phyloP scores from a whole-genome alignment of 2,888 invertebrate genomes.

The Alentia gelatinosa region DNA sequence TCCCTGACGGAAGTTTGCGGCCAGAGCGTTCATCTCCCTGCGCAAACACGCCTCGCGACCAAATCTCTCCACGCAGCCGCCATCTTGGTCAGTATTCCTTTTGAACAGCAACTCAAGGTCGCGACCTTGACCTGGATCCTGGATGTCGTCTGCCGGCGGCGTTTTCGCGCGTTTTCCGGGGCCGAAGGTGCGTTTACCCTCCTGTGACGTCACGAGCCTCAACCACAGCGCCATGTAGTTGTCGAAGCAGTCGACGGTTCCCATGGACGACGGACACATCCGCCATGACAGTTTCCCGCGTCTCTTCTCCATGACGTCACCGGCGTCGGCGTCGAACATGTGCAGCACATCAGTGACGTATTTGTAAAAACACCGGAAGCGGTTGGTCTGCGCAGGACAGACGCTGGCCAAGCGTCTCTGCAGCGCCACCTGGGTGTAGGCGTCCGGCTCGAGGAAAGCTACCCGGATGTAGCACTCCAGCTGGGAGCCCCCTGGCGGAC shows the following conservation, averaged over 20 bases:
- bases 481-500: neutral
- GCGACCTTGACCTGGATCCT: neutral
- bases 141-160: neutral
- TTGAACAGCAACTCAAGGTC: neutral
- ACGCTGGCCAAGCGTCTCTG: neutral
- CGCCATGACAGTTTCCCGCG: neutral
- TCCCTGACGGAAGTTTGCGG: neutral
- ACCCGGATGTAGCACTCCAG: neutral
- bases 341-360: neutral
- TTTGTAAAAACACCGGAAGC: neutral
- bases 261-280: neutral
- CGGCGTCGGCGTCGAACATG: neutral
- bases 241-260: slow-evolving; percentile 13
- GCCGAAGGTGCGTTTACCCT: slow-evolving; percentile 18
- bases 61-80: neutral
- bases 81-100: neutral
- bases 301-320: neutral
- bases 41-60: neutral
- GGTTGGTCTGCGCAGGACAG: neutral
- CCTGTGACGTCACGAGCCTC: neutral
- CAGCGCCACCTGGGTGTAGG: neutral
- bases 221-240: slow-evolving; percentile 36
- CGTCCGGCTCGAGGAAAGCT: neutral
- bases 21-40: neutral
- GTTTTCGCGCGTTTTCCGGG: neutral